Evolutionary conservation across 2,888 invertebrate species (phyloP), one percentile per base, ranked within the genome.

Genomic region (Dynastes maya): DNA sequence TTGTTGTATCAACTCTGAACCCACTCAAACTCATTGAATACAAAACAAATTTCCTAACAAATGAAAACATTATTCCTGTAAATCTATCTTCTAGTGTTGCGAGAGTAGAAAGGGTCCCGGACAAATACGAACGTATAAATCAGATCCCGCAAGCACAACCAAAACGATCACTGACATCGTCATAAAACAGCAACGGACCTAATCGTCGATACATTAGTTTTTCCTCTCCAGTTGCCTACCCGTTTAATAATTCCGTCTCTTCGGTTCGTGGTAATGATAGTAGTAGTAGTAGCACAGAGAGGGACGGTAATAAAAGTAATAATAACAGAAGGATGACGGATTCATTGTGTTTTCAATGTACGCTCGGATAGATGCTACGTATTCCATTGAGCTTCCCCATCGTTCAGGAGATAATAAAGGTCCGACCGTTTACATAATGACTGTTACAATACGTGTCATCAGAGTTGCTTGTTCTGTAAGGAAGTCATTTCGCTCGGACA

Each of bases 391-490:
- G 79, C 77, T 79, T 78, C 82, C 82, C 83, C 82, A 81, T 82
- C 81, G 83, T 83, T 82, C 81, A 82, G 82, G 83, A 83, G 84
- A 86, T 86, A 86, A 87, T 87, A 87, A 87, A 86, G 86, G 84
- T 84, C 83, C 84, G 84, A 85, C 85, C 87, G 86, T 87, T 88
- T 87, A 87, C 86, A 87, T 88, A 88, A 88, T 88, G 87, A 88
- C 87, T 84, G 86, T 84, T 85, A 88, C 87, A 88, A 88, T 87
- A 86, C 86, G 85, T 87, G 87, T 87, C 88, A 88, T 88, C 88
- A 88, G 85, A 84, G 85, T 82, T 85, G 85, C 87, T 88, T 88
- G 88, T 88, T 88, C 88, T 84, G 84, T 84, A 85, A 87, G 88
- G 88, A 88, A 88, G 87, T 87, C 86, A 87, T 87, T 88, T 88